A percentile compares a stretch with the other conserved stretches of the same genome.
phyloP scores from a whole-genome alignment of 2,113 vertebrate species.

The Polyodon spathula region DNA sequence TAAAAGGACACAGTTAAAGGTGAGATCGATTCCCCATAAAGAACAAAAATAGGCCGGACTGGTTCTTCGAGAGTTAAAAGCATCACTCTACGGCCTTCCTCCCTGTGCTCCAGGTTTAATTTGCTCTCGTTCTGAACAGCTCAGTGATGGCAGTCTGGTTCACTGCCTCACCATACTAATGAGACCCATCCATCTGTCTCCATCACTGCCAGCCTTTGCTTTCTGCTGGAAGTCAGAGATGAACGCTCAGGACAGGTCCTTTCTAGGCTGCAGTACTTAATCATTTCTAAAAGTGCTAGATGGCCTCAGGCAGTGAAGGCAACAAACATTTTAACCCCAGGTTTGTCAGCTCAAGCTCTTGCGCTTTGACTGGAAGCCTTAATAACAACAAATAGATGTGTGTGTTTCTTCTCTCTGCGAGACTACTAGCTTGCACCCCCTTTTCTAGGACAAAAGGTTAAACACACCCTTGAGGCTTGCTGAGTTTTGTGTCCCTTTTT shows the following conservation, averaged over 20 bases:
- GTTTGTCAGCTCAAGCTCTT: constrained; percentile 62
- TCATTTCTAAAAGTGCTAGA: constrained; percentile 79
- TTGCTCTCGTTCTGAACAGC: constrained; percentile 70
- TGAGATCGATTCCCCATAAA: not conserved
- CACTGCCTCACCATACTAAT: constrained; percentile 72
- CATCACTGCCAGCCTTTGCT: constrained; percentile 75
- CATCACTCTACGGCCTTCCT: constrained; percentile 59
- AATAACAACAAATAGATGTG: too few species aligned
- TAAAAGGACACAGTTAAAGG: not conserved
- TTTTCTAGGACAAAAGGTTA: too few species aligned
- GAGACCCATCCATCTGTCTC: constrained; percentile 81
- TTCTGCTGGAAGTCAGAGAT: constrained; percentile 81
- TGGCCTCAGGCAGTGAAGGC: constrained; percentile 77
- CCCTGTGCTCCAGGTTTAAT: constrained; percentile 62
- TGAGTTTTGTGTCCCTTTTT: too few species aligned
- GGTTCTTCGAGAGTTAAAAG: constrained; percentile 69
- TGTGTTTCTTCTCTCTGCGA: too few species aligned
- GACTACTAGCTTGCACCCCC: too few species aligned
- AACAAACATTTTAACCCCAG: constrained; percentile 78
- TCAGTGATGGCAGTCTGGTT: constrained; percentile 76
- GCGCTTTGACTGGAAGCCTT: not conserved
- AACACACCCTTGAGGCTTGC: too few species aligned
- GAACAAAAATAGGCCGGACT: constrained; percentile 15
- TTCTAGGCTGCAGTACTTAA: constrained; percentile 79
- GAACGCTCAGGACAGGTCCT: constrained; percentile 83